Conservation (phyloP, 1,140 invertebrate species). For the Callitettix versicolor region DNA sequence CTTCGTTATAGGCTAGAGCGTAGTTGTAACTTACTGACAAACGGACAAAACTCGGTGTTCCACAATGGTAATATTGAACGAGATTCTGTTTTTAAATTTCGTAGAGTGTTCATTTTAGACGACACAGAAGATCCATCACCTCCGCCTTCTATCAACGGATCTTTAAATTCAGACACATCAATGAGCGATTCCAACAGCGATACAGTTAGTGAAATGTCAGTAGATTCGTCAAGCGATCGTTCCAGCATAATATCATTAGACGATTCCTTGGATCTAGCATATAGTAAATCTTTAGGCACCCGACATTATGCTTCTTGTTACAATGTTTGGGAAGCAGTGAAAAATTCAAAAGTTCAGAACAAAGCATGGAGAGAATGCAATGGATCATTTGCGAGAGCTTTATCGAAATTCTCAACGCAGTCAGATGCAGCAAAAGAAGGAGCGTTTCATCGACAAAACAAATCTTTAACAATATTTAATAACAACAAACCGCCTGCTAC, state of each 20-base stretch:
- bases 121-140: constrained; percentile 26
- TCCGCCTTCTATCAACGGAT: constrained; percentile 20
- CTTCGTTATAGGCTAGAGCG: constrained; percentile 11
- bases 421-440: constrained; percentile 32
- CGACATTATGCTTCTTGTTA: constrained; percentile 25
- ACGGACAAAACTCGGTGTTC: neutral
- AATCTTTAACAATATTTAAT: constrained; percentile 21
- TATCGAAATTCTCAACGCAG: constrained; percentile 34
- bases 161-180: constrained; percentile 28
- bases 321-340: constrained; percentile 29
- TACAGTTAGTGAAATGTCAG: constrained; percentile 43
- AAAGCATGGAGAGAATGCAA: constrained; percentile 38
- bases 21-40: constrained; percentile 2
- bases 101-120: constrained; percentile 39
- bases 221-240: constrained; percentile 43
- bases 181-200: constrained; percentile 42
- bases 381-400: constrained; percentile 38
- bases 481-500: constrained; percentile 3
- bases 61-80: constrained; percentile 13
- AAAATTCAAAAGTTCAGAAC: constrained; percentile 20
- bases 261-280: constrained; percentile 38
- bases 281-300: constrained; percentile 21
- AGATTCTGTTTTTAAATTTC: constrained; percentile 36
- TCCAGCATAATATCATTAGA: constrained; percentile 44
- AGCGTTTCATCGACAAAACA: constrained; percentile 20